Evolutionary conservation across 1,140 invertebrate species (phyloP), one percentile per base, ranked within the genome.

Genomic region (Lutraria rhynchaena): DNA sequence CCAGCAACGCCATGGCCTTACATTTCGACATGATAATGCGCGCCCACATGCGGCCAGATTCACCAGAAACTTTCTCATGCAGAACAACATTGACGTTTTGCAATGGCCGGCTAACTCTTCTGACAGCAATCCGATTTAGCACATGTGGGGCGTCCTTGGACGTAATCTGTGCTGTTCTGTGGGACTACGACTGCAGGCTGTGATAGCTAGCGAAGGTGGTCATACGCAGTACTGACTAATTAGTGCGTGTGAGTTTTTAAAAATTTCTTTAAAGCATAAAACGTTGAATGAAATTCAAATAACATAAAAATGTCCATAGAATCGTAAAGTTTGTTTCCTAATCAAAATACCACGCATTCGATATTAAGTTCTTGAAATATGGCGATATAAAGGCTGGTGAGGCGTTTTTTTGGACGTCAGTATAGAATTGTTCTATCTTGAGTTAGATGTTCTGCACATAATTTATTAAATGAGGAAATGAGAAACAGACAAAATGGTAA

Each of bases 1-100:
- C 31, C 35, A 17, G 7, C 65, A 24, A 69, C 65, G 13, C 15
- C 2, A 7, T 5, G n/a, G 29, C 22, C 35, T 69, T 46, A 31
- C 37, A 1, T 69, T 69, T 24, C 65, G 46, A 13, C 65, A 69
- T n/a, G 65, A 69, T 24, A 69, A 69, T 11, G 65, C 65, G 7
- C 35, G 4, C 15, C 44, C 44, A 7, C 0, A 49, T 11, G 24
- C 29, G 19, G 37, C 35, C 17, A 15, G 1, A 17, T 44, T 19
- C 22, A 69, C 44, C 15, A 69, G 41, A 44, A 65, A 24, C 37
- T 65, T 65, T n/a, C 61, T 55, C 24, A n/a, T 5, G 24, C n/a
- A n/a, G n/a, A n/a, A n/a, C n/a, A 19, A 55, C 53, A 55, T 55
- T 35, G n/a, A 19, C 33, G 61, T 65, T 29, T 41, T 44, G 22